Percentiles rank a stretch among this genome's conserved stretches.
Evolutionary conservation across 2,888 invertebrate species (phyloP).

Genomic region (Rhingia rostrata): DNA sequence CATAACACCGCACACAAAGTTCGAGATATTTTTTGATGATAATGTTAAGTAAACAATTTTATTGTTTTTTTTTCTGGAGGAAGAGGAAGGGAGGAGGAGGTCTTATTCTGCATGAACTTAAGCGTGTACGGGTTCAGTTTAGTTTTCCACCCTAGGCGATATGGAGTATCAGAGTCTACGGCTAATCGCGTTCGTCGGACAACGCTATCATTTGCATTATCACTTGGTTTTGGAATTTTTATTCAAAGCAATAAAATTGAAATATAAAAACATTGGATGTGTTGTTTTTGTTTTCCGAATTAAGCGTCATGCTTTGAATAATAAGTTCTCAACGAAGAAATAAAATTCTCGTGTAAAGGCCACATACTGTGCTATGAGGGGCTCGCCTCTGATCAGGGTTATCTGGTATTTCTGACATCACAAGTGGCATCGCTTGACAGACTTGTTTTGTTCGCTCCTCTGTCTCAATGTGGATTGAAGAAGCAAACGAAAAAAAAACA

Average conservation of each 20-base stretch:
- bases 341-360: constrained; percentile 41
- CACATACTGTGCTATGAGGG: constrained; percentile 44
- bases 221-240: constrained; percentile 16
- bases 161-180: constrained; percentile 30
- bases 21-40: background rate
- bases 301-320: constrained; percentile 11
- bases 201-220: constrained; percentile 37
- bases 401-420: constrained; percentile 62
- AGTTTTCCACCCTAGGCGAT: background rate
- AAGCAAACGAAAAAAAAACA: constrained; percentile 1
- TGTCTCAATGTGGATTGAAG: constrained; percentile 4
- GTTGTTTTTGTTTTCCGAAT: constrained; percentile 14
- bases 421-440: constrained; percentile 21
- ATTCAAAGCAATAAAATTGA: constrained; percentile 26
- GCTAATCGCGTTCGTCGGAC: constrained; percentile 15
- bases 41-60: background rate
- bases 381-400: constrained; percentile 66
- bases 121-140: background rate
- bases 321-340: constrained; percentile 32
- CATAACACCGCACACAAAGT: background rate
- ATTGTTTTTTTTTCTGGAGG: background rate
- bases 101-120: background rate
- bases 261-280: constrained; percentile 20
- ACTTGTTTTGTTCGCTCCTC: constrained; percentile 36
- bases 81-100: no score